Evolutionary conservation across 2,797 vertebrate species (phyloP).

Genomic region (Enteromius trimaculatus): DNA sequence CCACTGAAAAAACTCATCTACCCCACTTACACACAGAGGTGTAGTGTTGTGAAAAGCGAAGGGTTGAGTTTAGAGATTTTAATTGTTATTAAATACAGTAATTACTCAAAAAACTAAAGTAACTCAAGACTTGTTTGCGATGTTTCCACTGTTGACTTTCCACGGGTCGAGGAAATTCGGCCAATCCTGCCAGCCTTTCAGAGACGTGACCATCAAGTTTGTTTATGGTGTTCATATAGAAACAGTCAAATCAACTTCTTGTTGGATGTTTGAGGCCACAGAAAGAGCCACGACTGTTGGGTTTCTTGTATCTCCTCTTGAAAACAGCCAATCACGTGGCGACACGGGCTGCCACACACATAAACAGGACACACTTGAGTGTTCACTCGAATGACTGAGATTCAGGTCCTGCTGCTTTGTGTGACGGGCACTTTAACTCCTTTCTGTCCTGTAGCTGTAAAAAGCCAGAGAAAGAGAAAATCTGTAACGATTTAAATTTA

Average conservation of each 20-base stretch:
- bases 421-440: conserved; percentile 84
- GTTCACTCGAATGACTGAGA: conserved; percentile 54
- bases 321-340: conserved; percentile 56
- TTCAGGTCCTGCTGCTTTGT: conserved; percentile 80
- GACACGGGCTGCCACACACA: conserved; percentile 69
- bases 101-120: conserved; percentile 17
- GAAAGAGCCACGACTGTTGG: conserved; percentile 34
- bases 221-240: neutral
- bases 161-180: neutral
- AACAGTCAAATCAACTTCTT: conserved; percentile 18
- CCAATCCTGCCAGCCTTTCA: neutral
- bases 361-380: conserved; percentile 62
- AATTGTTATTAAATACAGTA: conserved; percentile 17
- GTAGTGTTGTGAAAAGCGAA: neutral
- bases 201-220: neutral
- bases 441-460: conserved; percentile 84
- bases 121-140: neutral
- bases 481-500: neutral
- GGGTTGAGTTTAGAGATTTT: neutral
- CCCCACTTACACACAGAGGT: conserved; percentile 10
- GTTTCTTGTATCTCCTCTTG: conserved; percentile 61
- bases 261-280: conserved; percentile 25
- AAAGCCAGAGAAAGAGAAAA: conserved; percentile 52
- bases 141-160: neutral
- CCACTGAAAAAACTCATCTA: conserved; percentile 11